phyloP scores from a whole-genome alignment of 2,888 invertebrate species.

The Nipponacmea schrenckii region DNA sequence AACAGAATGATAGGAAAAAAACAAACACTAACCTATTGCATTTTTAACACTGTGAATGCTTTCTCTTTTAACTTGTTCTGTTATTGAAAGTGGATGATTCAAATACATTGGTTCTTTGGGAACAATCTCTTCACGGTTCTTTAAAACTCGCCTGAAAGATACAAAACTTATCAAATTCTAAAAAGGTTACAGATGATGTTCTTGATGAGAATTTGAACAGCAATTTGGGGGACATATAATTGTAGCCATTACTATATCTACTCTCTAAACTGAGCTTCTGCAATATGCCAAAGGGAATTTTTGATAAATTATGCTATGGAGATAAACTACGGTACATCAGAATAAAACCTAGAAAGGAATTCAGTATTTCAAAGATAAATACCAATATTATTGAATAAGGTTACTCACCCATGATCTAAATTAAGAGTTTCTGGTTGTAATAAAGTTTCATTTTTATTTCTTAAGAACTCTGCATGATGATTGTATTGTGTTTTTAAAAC shows the following conservation, averaged over 20 bases:
- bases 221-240: too few species aligned
- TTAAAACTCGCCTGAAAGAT: slow-evolving; percentile 60
- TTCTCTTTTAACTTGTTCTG: slow-evolving; percentile 54
- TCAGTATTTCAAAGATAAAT: too few species aligned
- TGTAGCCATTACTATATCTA: too few species aligned
- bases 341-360: too few species aligned
- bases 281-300: too few species aligned
- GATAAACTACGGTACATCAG: too few species aligned
- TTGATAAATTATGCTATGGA: too few species aligned
- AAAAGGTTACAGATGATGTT: neutral
- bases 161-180: too few species aligned
- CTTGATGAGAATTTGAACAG: neutral
- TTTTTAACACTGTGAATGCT: slow-evolving; percentile 63
- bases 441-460: slow-evolving; percentile 60
- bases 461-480: slow-evolving; percentile 64
- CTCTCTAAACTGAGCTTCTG: too few species aligned
- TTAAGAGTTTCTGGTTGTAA: slow-evolving; percentile 65
- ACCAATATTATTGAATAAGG: too few species aligned
- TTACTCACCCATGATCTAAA: slow-evolving; percentile 57
- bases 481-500: slow-evolving; percentile 65
- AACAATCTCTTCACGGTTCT: slow-evolving; percentile 60
- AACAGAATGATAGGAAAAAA: too few species aligned
- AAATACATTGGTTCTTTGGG: slow-evolving; percentile 48
- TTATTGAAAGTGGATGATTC: slow-evolving; percentile 62
- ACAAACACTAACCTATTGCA: slow-evolving; percentile 61